Evolutionary conservation across 2,888 invertebrate species (phyloP), one percentile per base, ranked within the genome.

Genomic region (Drosophila robusta): DNA sequence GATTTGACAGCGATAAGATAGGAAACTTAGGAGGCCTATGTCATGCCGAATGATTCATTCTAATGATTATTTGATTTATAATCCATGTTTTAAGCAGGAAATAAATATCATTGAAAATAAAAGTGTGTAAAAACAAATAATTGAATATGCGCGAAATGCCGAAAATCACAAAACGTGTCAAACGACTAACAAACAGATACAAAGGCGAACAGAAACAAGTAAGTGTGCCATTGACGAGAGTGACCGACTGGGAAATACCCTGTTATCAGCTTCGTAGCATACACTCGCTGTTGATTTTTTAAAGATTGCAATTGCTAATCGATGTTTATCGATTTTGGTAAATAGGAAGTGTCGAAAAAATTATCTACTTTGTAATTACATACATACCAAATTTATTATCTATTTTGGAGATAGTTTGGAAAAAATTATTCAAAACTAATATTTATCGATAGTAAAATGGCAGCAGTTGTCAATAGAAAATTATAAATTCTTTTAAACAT

Each of bases 101-200:
- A 51, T 29, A 49, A 72, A 55, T 38, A 39, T 14, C 14, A 45
- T 38, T 18, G 36, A 58, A 78, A 67, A 68, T 32, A 55, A 65
- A 68, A 61, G 61, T 66, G 46, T 65, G 46, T 42, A 58, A 66
- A 58, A 65, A 18, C 18, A 24, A 54, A 58, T 54, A 44, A 66
- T 64, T 52, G 38, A 62, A 50, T 61, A 47, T 64, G 63, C 39
- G 50, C 61, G 18, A 50, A 73, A 61, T 70, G 56, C 55, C 60
- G 38, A 54, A 68, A 58, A 66, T 47, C 14, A 29, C 56, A 29
- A 69, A 85, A 89, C 84, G 66, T 86, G 84, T 88, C 87, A 75
- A 86, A 73, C 87, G 44, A 64, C 70, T 70, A 62, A 54, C 32
- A 65, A 47, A 42, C 42, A 70, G 56, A 73, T 34, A 54, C 44